These are phyloP conservation scores for Entelurus aequoreus DNA, from an alignment of 2,113 vertebrate genomes.

Conservation along the genomic window DNA sequence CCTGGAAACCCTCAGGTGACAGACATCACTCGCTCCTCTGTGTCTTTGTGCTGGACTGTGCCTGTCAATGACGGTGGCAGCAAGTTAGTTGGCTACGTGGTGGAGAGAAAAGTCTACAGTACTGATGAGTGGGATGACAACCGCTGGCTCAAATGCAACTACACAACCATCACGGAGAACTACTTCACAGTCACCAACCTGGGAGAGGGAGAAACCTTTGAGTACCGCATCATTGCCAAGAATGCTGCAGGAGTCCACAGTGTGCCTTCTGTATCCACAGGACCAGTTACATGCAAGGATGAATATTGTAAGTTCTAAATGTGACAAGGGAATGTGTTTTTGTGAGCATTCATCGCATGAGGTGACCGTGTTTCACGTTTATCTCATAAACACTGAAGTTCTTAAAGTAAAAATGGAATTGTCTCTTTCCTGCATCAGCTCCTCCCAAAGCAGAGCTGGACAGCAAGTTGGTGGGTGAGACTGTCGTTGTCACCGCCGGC, in stretches of 20 bases:
- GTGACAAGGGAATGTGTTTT: neutral
- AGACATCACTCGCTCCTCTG: conserved; percentile 86
- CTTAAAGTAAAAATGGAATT: neutral
- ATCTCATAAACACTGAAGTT: neutral
- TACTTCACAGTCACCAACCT: conserved; percentile 86
- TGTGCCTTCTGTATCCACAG: conserved; percentile 85
- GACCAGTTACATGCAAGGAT: conserved; percentile 89
- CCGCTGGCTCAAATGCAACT: conserved; percentile 97
- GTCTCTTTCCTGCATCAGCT: conserved; percentile 61
- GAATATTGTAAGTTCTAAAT: conserved; percentile 85
- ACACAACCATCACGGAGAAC: conserved; percentile 92
- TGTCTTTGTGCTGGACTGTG: conserved; percentile 86
- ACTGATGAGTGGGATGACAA: conserved; percentile 82
- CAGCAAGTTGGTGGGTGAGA: conserved; percentile 84
- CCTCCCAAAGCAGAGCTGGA: conserved; percentile 93
- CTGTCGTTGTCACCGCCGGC: conserved; percentile 83
- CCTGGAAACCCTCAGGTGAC: conserved; percentile 91
- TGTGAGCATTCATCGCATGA: neutral
- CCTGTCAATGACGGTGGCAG: conserved; percentile 92
- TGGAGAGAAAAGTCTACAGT: conserved; percentile 86
- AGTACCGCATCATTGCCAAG: conserved; percentile 89
- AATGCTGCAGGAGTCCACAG: conserved; percentile 93
- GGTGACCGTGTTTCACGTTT: neutral
- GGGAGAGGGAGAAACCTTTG: conserved; percentile 84
- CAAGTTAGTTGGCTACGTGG: conserved; percentile 87